phyloP scores from a whole-genome alignment of 2,797 vertebrate species.

The Pempheris klunzingeri region DNA sequence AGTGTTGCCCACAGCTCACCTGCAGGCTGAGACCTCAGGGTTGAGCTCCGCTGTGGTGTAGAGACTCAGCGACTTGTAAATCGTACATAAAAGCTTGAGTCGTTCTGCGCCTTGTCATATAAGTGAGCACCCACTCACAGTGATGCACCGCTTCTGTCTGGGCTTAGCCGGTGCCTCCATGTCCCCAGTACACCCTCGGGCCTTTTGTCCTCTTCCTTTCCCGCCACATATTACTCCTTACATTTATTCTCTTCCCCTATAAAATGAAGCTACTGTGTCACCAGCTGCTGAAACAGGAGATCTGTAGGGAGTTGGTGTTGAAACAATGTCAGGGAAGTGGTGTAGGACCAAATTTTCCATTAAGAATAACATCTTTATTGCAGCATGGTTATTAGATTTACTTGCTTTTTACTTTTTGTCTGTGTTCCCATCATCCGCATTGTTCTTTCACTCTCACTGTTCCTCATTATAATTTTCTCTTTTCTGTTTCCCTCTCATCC shows the following conservation, averaged over 20 bases:
- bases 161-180: conserved; percentile 21
- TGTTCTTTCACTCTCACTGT: conserved; percentile 4
- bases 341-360: conserved; percentile 2
- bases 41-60: neutral
- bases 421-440: conserved; percentile 1
- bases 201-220: conserved; percentile 35
- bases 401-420: neutral
- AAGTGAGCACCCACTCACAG: conserved; percentile 62
- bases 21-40: neutral
- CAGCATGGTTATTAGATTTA: conserved; percentile 3
- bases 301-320: conserved; percentile 20
- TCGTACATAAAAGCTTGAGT: conserved; percentile 31
- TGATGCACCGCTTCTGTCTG: conserved; percentile 70
- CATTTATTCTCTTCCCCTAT: conserved; percentile 36
- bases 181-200: conserved; percentile 50
- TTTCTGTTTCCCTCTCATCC: neutral
- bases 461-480: conserved; percentile 24
- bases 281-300: conserved; percentile 26
- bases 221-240: conserved; percentile 20
- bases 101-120: conserved; percentile 28
- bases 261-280: conserved; percentile 35
- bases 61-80: conserved; percentile 27
- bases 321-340: neutral
- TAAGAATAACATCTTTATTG: conserved; percentile 27
- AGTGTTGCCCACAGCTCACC: neutral